Percentiles rank a stretch among this genome's conserved stretches.
Conservation (phyloP, 2,113 vertebrate species). For the Agelaius tricolor region DNA sequence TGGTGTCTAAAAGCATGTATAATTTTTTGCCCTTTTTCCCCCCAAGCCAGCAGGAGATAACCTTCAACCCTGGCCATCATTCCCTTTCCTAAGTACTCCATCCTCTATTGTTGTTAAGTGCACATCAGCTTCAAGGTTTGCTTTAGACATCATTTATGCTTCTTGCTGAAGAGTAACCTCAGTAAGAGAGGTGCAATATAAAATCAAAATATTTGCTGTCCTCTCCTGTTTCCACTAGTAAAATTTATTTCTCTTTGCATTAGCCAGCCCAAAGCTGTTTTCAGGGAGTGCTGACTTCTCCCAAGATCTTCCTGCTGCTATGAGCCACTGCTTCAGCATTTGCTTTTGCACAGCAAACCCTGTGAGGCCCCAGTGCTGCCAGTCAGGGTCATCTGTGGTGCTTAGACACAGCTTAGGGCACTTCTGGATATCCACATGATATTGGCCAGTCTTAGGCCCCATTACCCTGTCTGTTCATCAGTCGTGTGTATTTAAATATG, state of each 20-base stretch:
- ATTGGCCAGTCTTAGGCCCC: neutral
- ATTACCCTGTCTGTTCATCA: neutral
- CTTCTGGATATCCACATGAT: neutral
- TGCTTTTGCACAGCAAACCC: neutral
- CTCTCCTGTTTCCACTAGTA: neutral
- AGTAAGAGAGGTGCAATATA: neutral
- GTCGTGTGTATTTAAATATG: neutral
- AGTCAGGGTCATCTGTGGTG: neutral
- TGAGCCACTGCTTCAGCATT: neutral
- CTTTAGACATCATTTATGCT: neutral
- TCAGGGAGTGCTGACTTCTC: neutral
- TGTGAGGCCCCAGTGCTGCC: neutral
- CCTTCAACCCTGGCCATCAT: slow-evolving; percentile 10
- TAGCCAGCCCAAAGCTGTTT: neutral
- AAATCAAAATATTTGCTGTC: neutral
- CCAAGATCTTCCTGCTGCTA: neutral
- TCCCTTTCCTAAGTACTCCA: neutral
- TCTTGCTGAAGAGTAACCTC: neutral
- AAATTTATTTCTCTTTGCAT: neutral
- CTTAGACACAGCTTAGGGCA: neutral
- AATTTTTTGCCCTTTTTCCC: neutral
- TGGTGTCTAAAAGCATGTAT: neutral
- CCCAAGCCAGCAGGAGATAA: neutral
- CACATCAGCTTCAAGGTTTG: neutral
- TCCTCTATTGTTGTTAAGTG: neutral